These are phyloP conservation scores for Rhabdornis inornatus DNA, from an alignment of 2,113 vertebrate genomes.

Conservation along the genomic window DNA sequence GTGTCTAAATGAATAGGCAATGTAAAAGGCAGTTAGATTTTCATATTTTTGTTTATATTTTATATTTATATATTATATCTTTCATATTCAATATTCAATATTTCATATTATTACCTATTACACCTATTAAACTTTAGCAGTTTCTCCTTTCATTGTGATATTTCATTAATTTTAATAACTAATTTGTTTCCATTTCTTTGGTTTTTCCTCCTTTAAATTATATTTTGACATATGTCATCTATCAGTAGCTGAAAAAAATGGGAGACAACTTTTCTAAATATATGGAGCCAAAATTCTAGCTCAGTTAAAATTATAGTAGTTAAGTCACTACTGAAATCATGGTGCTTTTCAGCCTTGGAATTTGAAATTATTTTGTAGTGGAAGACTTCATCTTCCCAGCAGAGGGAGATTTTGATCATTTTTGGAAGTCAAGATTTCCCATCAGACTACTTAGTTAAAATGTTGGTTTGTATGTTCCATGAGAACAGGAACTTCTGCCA, in stretches of 20 bases:
- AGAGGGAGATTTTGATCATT: constrained; percentile 46
- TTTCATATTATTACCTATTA: too few species aligned
- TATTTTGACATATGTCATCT: not conserved
- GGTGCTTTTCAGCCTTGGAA: not conserved
- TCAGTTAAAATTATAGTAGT: not conserved
- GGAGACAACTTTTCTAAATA: not conserved
- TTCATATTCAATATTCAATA: not conserved
- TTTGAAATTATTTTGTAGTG: not conserved
- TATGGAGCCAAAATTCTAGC: not conserved
- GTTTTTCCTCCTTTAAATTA: not conserved
- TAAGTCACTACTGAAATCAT: not conserved
- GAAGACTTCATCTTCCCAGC: not conserved
- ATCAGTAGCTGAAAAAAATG: not conserved
- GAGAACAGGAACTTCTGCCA: constrained; percentile 29
- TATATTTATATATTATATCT: not conserved
- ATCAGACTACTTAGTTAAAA: not conserved
- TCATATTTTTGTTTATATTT: not conserved
- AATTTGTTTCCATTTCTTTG: not conserved
- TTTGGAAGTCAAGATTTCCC: not conserved
- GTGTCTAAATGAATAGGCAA: not conserved
- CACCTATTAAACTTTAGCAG: not conserved
- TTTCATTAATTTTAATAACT: not conserved
- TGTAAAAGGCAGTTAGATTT: not conserved
- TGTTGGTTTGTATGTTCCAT: not conserved
- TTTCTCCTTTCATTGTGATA: not conserved